Base-by-base conservation (phyloP, 2,888 invertebrate genomes). In the Cordilura impudica region DNA sequence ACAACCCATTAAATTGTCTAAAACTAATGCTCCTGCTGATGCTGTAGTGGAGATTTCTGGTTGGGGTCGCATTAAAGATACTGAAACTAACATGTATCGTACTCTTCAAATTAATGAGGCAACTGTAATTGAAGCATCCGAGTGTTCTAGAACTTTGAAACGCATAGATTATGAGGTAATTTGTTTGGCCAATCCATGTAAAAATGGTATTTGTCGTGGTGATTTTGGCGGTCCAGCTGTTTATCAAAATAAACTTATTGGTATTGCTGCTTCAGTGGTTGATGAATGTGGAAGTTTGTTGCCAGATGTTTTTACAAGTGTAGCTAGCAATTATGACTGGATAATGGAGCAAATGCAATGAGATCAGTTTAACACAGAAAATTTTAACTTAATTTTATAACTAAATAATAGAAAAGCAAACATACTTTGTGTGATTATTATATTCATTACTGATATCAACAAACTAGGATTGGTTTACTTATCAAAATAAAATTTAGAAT, bases 201-300 rank as follows among this genome's bases (percentile, higher is more conserved):
- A 86, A 12, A 85, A 88, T 67, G 89, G 89, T 26, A 85, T 85
- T 47, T 89, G 88, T 73, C 43, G 82, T n/a, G 89, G 88, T 8
- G 89, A 88, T 49, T 84, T 86, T 12, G 89, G 89, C 7, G 87
- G 88, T n/a, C 88, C 88, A 0, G 87, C 87, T 16, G 85, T 88
- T 10, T 85, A 84, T 19, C 29, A 82, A 0, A 78, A 67, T 0
- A 51, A 82, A 23, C 81, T 88, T 18, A 85, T 88, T 6, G 88
- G 88, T 7, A 80, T 88, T 10, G 85, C 86, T 4, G 87, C 83
- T 35, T 84, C 86, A 58, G 54, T 85, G 10, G 58, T 85, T 2
- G 84, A 84, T 61, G 85, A 87, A 45, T 88, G 88, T 71, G 87
- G 87, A 14, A 74, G 84, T 63, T 2, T 78, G 19, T 67, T 85